phyloP scores from a whole-genome alignment of 2,113 vertebrate genomes.

The Acanthisitta chloris region DNA sequence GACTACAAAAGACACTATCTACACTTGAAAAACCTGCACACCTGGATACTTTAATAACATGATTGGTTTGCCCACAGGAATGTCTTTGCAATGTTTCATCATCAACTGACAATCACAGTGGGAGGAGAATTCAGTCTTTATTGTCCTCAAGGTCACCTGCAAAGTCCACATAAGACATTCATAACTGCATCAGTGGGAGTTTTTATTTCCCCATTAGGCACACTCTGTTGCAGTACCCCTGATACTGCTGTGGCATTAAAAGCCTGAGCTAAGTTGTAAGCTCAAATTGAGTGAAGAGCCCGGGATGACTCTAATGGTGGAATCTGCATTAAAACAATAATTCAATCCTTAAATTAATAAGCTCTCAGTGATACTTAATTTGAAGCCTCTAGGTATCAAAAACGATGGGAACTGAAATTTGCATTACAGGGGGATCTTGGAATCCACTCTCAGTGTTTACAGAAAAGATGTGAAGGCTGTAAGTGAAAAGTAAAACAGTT shows the following conservation, averaged over 20 bases:
- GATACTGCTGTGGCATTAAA: neutral
- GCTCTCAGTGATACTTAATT: neutral
- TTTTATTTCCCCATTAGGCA: neutral
- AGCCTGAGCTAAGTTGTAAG: neutral
- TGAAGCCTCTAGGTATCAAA: neutral
- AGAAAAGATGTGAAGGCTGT: neutral
- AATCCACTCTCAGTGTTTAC: neutral
- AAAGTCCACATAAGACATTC: neutral
- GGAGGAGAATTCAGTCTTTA: neutral
- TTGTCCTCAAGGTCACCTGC: neutral
- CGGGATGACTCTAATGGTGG: neutral
- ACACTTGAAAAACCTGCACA: neutral
- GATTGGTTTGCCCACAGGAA: neutral
- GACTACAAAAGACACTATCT: fast-evolving
- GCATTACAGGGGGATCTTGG: neutral
- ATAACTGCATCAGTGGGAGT: neutral
- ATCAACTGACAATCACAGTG: neutral
- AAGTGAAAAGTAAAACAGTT: neutral
- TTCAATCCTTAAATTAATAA: neutral
- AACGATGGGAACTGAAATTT: neutral
- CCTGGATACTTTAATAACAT: neutral
- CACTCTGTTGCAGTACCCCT: neutral
- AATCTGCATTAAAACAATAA: neutral
- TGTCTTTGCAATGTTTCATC: neutral
- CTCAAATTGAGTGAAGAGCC: neutral